These are phyloP conservation scores for Pavo muticus DNA, from an alignment of 2,113 vertebrate species.

Conservation along the genomic window DNA sequence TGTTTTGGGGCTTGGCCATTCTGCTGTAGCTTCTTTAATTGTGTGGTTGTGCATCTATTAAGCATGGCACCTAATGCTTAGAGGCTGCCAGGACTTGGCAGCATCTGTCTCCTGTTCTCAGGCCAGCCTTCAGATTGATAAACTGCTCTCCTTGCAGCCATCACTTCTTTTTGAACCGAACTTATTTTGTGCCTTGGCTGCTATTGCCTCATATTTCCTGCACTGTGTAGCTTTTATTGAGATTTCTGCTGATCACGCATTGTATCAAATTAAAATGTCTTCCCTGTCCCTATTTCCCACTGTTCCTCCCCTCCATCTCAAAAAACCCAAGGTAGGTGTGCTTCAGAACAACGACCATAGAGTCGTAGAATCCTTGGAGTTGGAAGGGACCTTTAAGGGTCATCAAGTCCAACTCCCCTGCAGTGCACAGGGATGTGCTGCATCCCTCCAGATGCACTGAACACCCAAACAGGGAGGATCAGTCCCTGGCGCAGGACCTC, in stretches of 20 bases:
- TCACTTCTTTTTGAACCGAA: background rate
- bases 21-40: background rate
- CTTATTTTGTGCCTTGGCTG: background rate
- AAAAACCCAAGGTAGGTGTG: accelerated
- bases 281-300: background rate
- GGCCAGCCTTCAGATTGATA: background rate
- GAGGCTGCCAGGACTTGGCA: background rate
- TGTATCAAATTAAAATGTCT: background rate
- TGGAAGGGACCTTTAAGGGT: too few relatives aligned
- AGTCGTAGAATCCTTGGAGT: too few relatives aligned
- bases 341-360: background rate
- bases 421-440: background rate
- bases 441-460: accelerated
- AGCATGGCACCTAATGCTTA: background rate
- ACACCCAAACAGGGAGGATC: background rate
- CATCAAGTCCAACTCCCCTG: too few relatives aligned
- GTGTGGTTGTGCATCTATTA: background rate
- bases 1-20: background rate
- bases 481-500: background rate
- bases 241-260: background rate
- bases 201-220: background rate
- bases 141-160: background rate
- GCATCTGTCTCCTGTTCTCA: background rate
- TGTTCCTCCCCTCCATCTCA: background rate
- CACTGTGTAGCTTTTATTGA: accelerated